Base-by-base conservation (phyloP, 2,797 vertebrate species). In the Cryptoblepharus egeriae region DNA sequence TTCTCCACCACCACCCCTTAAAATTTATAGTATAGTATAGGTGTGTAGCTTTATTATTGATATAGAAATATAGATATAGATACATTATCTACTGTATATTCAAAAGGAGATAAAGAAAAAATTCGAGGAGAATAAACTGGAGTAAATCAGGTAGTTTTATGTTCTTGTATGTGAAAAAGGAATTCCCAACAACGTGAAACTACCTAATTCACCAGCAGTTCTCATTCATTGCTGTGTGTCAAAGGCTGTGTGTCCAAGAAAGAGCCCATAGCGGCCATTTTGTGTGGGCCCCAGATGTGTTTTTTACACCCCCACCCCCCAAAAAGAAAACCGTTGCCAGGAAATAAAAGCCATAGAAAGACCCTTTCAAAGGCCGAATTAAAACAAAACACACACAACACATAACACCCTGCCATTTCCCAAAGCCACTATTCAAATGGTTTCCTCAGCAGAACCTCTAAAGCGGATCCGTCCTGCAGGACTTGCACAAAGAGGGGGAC, bases 151-250 rank as follows among this genome's bases (percentile, higher is more conserved):
- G 96, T 95, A 97, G 97, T 98, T 96, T 95, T 93, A 97, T 95
- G 97, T 97, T 93, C 95, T 96, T 97, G 97, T 93, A 95, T 95
- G 16, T 96, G 90, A 95, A 95, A 94, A 91, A 89, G 93, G 85
- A 94, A 96, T 94, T 95, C 96, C 97, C 96, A 97, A 97, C 97
- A 97, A 98, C 97, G 97, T 96, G 96, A 97, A 97, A 97, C 97
- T 97, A 97, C 97, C 96, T 97, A 97, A 95, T 95, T 95, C 96
- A 97, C 97, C 94, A 95, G 90, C 96, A 96, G 96, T 93, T 93
- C 93, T 89, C 85, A 87, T 90, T 90, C 91, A 72, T 81, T 90
- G 92, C 83, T 82, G 81, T 90, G 93, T 90, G 94, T 89, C 93
- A 94, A 93, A 92, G 88, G 80, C 87, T 91, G 84, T 87, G 58